Evolutionary conservation across 92 coral and sea anemone species (phyloP).

Genomic region (Meandrina meandrites): DNA sequence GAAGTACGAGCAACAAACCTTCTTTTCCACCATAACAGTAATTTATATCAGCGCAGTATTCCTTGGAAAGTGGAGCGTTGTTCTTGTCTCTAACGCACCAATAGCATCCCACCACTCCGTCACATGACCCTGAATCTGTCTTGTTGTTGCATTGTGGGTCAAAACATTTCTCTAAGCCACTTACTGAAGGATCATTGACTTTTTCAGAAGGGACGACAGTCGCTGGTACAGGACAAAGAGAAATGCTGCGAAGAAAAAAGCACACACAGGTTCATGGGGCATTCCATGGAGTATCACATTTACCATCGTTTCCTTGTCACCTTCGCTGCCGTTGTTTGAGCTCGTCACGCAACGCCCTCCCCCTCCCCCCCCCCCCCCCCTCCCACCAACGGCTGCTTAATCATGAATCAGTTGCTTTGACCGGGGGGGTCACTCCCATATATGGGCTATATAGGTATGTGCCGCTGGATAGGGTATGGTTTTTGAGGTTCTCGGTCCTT

Average conservation of each 20-base stretch:
- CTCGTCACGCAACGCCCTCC: no score
- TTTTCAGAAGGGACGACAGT: constrained; percentile 23
- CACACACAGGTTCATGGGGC: no score
- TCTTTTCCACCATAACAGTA: constrained; percentile 62
- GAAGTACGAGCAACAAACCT: constrained; percentile 22
- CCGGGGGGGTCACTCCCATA: no score
- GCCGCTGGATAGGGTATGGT: no score
- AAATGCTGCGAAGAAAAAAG: constrained; percentile 16
- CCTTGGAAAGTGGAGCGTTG: constrained; percentile 41
- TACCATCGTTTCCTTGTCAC: no score
- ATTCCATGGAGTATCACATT: no score
- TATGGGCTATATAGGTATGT: no score
- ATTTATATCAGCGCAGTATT: constrained; percentile 57
- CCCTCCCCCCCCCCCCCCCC: no score
- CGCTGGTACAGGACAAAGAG: constrained; percentile 67
- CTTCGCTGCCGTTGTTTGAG: no score
- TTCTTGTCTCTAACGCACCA: constrained; percentile 64
- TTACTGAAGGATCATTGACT: constrained; percentile 35
- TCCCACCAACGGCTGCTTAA: no score
- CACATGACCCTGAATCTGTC: constrained; percentile 33
- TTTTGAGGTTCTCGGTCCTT: no score
- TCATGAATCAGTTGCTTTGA: no score
- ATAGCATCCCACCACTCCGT: constrained; percentile 62
- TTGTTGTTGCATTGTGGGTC: constrained; percentile 51
- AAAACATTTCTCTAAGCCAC: constrained; percentile 53